phyloP scores from a whole-genome alignment of 2,797 vertebrate species.

The Myoxocephalus aenaeus region DNA sequence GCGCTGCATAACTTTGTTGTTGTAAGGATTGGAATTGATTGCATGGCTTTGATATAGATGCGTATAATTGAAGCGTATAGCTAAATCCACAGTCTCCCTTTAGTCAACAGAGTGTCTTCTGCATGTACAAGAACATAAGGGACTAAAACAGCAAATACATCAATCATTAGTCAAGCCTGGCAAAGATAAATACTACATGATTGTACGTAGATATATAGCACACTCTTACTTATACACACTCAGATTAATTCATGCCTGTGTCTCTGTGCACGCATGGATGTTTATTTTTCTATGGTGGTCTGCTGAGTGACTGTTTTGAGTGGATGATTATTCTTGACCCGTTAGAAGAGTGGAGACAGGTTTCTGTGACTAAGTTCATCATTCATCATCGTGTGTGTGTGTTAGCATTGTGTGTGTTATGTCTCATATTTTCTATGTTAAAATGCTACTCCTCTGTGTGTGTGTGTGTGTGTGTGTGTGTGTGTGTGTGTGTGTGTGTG shows the following conservation, averaged over 20 bases:
- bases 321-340: slow-evolving; percentile 49
- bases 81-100: slow-evolving; percentile 2
- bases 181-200: slow-evolving; percentile 27
- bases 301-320: slow-evolving; percentile 44
- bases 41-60: slow-evolving; percentile 10
- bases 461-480: slow-evolving; percentile 3
- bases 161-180: slow-evolving; percentile 8
- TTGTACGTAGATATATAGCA: slow-evolving; percentile 8
- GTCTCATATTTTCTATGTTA: not conserved
- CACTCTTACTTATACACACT: not conserved
- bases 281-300: slow-evolving; percentile 43
- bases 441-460: not conserved
- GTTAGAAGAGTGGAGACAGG: slow-evolving; percentile 25
- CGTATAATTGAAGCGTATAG: not conserved
- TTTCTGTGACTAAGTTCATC: slow-evolving; percentile 22
- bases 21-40: slow-evolving; percentile 4
- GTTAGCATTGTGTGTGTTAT: not conserved
- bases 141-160: slow-evolving; percentile 34
- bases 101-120: slow-evolving; percentile 5
- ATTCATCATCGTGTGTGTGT: slow-evolving; percentile 17
- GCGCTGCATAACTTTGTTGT: slow-evolving; percentile 12
- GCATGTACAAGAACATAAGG: slow-evolving; percentile 4
- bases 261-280: slow-evolving; percentile 20
- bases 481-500: slow-evolving; percentile 11
- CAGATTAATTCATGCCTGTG: not conserved